Percentiles rank a stretch among this genome's conserved stretches.
These are phyloP conservation scores for Diplosoma virens DNA, from an alignment of 23 tunicate species.

Conservation along the genomic window DNA sequence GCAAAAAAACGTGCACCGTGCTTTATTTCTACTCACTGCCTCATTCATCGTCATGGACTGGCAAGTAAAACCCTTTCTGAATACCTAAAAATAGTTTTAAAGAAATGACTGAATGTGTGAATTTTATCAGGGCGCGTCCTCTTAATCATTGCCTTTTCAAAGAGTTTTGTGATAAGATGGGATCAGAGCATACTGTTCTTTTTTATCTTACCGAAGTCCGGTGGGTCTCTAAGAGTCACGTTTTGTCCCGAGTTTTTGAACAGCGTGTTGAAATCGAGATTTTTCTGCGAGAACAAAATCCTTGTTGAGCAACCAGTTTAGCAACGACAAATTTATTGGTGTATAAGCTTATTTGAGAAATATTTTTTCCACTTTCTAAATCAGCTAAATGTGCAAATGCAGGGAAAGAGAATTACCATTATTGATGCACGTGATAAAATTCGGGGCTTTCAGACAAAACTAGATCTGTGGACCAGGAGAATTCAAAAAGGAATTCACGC, in stretches of 20 bases:
- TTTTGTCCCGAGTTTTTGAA: neutral
- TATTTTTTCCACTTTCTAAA: neutral
- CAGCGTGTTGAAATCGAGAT: neutral
- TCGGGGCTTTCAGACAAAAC: neutral
- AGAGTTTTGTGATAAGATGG: slow-evolving; percentile 10
- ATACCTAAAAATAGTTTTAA: slow-evolving; percentile 4
- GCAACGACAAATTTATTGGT: neutral
- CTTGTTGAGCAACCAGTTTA: neutral
- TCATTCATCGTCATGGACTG: neutral
- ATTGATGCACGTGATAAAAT: slow-evolving; percentile 12
- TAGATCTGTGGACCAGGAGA: slow-evolving; percentile 19
- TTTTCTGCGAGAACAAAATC: neutral
- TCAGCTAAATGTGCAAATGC: neutral
- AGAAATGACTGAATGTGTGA: slow-evolving; percentile 14
- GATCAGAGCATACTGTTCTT: slow-evolving; percentile 8
- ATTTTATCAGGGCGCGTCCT: slow-evolving; percentile 28
- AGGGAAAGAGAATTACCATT: neutral
- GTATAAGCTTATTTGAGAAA: neutral
- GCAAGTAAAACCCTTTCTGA: slow-evolving; percentile 15
- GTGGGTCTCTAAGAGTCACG: neutral
- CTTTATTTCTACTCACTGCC: neutral
- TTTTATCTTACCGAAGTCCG: slow-evolving; percentile 10
- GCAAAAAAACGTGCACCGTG: neutral
- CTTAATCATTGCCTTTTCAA: no score
- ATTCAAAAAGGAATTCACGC: slow-evolving; percentile 14